Percentiles rank a stretch among this genome's conserved stretches.
Evolutionary conservation across 2,113 vertebrate genomes (phyloP).

Genomic region (Microcebus ravelobensis): DNA sequence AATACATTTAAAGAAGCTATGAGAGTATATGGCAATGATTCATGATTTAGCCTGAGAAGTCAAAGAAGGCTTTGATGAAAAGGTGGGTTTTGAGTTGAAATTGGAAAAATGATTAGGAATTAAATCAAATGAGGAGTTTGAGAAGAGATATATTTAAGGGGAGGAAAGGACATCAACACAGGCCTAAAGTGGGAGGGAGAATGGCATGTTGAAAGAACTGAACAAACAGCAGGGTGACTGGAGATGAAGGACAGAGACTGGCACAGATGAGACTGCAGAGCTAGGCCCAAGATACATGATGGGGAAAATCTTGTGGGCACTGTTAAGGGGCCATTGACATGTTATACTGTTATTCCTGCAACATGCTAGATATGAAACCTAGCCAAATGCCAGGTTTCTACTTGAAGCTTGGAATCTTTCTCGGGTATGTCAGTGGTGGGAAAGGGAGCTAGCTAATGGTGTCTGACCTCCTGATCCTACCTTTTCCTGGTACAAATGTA

Average conservation of each 20-base stretch:
- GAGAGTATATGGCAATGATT: background rate
- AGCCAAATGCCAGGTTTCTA: background rate
- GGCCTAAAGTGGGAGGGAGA: background rate
- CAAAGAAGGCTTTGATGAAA: background rate
- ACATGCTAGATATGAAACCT: fast-evolving
- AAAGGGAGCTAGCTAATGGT: background rate
- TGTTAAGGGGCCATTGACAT: background rate
- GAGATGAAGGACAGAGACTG: background rate
- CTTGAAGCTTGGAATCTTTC: background rate
- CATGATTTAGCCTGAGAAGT: background rate
- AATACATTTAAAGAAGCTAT: background rate
- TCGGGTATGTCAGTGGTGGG: background rate
- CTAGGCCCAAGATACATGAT: background rate
- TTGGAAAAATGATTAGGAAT: background rate
- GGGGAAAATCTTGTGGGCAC: fast-evolving
- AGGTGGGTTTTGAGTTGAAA: background rate
- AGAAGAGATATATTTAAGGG: background rate
- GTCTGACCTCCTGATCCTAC: background rate
- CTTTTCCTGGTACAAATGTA: background rate
- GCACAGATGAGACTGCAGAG: background rate
- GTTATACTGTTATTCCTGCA: background rate
- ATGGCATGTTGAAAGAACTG: background rate
- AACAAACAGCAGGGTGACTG: background rate
- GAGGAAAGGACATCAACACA: background rate
- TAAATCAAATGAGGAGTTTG: background rate